Evolutionary conservation across 2,113 vertebrate species (phyloP), one percentile per base, ranked within the genome.

Genomic region (Ochotona princeps): DNA sequence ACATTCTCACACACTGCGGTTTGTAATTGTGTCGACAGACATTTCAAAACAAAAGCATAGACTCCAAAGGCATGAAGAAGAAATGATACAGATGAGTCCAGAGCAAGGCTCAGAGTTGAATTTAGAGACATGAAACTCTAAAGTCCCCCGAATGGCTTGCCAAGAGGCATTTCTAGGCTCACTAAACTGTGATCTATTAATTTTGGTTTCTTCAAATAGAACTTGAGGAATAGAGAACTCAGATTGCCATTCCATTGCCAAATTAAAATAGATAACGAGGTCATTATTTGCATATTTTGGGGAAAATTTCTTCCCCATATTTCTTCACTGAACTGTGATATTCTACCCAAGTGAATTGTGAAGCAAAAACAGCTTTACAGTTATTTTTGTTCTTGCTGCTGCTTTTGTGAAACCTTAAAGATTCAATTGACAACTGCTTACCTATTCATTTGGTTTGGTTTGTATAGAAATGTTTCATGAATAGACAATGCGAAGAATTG

Each of bases 171-270:
- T 44, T 14, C n/a, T 73, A 3, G 81, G 61, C 44, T 84, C 80
- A 80, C 26, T 32, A 61, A 70, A 57, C 76, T 76, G 35, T 85
- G 72, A 85, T 73, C 93, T 91, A 91, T 89, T 92, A 80, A 94
- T 89, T 91, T 87, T 89, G 78, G 63, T 54, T 91, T 91, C 91
- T 94, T 89, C 81, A 96, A 91, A 92, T 93, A 95, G 94, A 82
- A 82, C 84, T 82, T 92, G 83, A 92, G 72, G 92, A 93, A 94
- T 70, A 57, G 78, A 74, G 49, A 89, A 78, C 76, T 92, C 76
- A 87, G 80, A 87, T 75, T 89, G 84, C 47, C 28, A 87, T 25
- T 80, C 49, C 15, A 30, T n/a, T 66, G 60, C 83, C 90, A 81
- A 93, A 84, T 89, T 89, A 94, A 92, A 88, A 87, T 78, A 84